Evolutionary conservation across 1,140 invertebrate species (phyloP).

Genomic region (Odontomachus brunneus): DNA sequence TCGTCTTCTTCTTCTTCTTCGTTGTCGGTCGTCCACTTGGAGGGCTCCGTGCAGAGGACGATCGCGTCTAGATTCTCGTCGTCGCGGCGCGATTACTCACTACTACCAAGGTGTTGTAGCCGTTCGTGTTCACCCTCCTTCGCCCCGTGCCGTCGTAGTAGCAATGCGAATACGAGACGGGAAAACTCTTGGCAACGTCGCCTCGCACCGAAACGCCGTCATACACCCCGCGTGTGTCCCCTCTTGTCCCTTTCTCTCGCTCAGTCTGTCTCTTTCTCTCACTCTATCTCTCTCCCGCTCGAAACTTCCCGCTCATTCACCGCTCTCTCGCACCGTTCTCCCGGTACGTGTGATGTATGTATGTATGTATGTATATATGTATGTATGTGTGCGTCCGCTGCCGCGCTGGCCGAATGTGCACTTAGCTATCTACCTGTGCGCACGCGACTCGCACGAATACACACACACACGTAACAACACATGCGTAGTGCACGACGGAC

Average conservation of each 20-base stretch:
- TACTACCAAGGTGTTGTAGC: neutral
- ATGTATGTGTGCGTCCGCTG: conserved; percentile 26
- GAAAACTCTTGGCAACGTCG: conserved; percentile 80
- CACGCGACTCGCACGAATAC: conserved; percentile 40
- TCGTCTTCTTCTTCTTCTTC: conserved; percentile 3
- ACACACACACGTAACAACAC: conserved; percentile 7
- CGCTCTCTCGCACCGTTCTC: conserved; percentile 21
- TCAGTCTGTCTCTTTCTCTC: conserved; percentile 56
- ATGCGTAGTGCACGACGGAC: conserved; percentile 28
- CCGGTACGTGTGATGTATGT: conserved; percentile 11
- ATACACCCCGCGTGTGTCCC: conserved; percentile 48
- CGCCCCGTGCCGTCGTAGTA: conserved; percentile 44
- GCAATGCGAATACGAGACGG: conserved; percentile 63
- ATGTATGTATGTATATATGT: too few species aligned
- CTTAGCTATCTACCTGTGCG: conserved; percentile 43
- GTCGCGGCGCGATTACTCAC: conserved; percentile 52
- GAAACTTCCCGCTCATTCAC: conserved; percentile 62
- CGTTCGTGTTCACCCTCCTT: conserved; percentile 24
- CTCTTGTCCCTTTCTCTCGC: conserved; percentile 44
- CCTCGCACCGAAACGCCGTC: conserved; percentile 65
- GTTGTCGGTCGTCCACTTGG: conserved; percentile 2
- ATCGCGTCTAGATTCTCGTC: conserved; percentile 36
- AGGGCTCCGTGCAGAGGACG: conserved; percentile 14
- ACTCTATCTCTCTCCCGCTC: conserved; percentile 56
- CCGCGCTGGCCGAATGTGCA: conserved; percentile 21